Evolutionary conservation across 2,888 invertebrate species (phyloP).

Genomic region (Athripsodes cinereus): DNA sequence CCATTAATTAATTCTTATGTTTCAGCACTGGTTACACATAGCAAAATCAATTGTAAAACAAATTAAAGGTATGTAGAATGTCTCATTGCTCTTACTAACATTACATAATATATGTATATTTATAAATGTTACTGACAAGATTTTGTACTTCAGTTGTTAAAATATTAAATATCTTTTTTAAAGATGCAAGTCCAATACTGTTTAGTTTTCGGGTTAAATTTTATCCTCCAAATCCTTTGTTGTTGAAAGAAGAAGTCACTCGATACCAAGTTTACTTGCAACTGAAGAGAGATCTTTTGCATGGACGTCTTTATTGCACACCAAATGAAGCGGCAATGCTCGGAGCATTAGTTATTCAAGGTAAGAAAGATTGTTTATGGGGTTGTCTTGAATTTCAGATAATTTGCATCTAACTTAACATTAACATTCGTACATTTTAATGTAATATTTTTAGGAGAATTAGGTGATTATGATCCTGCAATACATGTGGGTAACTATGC

Average conservation of each 20-base stretch:
- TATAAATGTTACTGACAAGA: too few relatives aligned
- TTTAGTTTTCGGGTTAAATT: conserved; percentile 97
- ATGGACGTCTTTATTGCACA: conserved; percentile 90
- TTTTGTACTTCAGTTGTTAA: not conserved
- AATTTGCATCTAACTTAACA: not conserved
- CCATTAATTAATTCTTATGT: too few relatives aligned
- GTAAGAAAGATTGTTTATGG: conserved; percentile 51
- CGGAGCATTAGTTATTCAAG: conserved; percentile 89
- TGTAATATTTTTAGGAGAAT: conserved; percentile 62
- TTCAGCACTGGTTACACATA: conserved; percentile 91
- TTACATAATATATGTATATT: too few relatives aligned
- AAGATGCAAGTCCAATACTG: conserved; percentile 85
- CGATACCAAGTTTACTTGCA: conserved; percentile 93
- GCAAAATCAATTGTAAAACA: conserved; percentile 86
- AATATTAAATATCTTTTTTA: conserved; percentile 29
- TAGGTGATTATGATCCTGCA: conserved; percentile 89
- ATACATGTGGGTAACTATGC: conserved; percentile 87
- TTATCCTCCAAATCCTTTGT: conserved; percentile 92
- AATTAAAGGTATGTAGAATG: conserved; percentile 73
- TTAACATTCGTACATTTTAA: not conserved
- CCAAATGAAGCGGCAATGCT: conserved; percentile 83
- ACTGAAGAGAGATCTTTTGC: conserved; percentile 87
- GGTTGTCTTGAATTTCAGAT: not conserved
- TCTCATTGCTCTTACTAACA: too few relatives aligned
- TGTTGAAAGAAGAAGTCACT: conserved; percentile 89